These are phyloP conservation scores for Hyalella azteca DNA, from an alignment of 2,888 invertebrate genomes.

Conservation along the genomic window DNA sequence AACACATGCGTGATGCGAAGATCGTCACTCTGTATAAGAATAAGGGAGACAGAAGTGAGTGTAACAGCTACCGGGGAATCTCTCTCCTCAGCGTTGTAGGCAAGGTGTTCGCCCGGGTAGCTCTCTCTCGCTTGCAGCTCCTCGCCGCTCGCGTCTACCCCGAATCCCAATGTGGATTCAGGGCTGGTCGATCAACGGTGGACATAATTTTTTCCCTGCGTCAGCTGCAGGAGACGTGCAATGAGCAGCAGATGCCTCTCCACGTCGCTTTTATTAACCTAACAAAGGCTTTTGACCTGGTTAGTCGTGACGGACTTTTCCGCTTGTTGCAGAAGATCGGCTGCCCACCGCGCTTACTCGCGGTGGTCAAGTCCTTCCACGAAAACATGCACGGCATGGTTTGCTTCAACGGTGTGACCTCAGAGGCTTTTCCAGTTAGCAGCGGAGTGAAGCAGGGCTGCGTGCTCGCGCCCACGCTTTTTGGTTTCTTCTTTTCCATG, in stretches of 20 bases:
- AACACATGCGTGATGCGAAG: slow-evolving; percentile 21
- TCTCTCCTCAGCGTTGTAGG: slow-evolving; percentile 30
- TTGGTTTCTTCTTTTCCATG: slow-evolving; percentile 2
- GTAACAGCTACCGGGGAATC: slow-evolving; percentile 41
- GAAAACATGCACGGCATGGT: slow-evolving; percentile 37
- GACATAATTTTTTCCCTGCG: neutral
- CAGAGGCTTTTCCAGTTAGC: neutral
- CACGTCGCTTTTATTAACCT: too few relatives aligned
- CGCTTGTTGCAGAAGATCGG: neutral
- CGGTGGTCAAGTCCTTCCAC: too few relatives aligned
- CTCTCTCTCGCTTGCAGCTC: slow-evolving; percentile 10
- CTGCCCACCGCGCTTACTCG: neutral
- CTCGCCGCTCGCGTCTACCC: slow-evolving; percentile 37
- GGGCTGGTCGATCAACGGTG: slow-evolving; percentile 8
- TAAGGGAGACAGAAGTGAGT: slow-evolving; percentile 31
- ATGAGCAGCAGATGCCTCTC: too few relatives aligned
- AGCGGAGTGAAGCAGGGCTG: slow-evolving; percentile 23
- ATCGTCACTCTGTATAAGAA: slow-evolving; percentile 45
- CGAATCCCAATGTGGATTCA: slow-evolving; percentile 31
- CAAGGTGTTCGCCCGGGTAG: slow-evolving; percentile 29
- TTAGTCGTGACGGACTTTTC: slow-evolving; percentile 16
- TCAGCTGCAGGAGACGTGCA: too few relatives aligned
- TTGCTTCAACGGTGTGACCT: neutral
- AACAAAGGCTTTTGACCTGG: slow-evolving; percentile 34
- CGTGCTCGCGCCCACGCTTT: slow-evolving; percentile 24